Conservation (phyloP, 1,140 invertebrate genomes). For the Phortica variegata region DNA sequence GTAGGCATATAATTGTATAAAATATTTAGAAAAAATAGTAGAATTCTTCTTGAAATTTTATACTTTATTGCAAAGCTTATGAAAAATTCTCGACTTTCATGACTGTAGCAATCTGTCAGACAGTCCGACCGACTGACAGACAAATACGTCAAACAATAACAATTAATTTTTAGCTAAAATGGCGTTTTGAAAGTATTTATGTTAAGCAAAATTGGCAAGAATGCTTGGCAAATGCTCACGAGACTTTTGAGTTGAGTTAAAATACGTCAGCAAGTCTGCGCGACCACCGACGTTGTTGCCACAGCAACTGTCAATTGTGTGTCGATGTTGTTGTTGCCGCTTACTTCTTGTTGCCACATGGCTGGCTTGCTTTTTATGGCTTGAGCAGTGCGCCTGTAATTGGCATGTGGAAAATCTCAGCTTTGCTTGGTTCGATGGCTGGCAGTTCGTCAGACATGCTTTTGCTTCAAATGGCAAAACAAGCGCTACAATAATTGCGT, state of each 20-base stretch:
- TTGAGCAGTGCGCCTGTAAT: conserved; percentile 29
- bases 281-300: background rate
- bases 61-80: no score
- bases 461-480: background rate
- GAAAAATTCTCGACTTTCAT: no score
- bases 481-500: background rate
- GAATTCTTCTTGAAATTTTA: no score
- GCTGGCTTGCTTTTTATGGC: conserved; percentile 11
- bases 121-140: conserved; percentile 4
- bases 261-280: background rate
- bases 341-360: conserved; percentile 14
- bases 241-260: conserved; percentile 1
- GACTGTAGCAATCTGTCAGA: conserved; percentile 10
- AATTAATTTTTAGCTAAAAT: conserved; percentile 34
- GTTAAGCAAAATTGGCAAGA: conserved; percentile 31
- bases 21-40: no score
- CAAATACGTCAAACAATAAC: conserved; percentile 4
- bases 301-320: background rate
- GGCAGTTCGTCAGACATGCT: conserved; percentile 1
- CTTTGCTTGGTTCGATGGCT: background rate
- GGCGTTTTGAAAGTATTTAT: background rate
- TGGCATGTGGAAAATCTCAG: conserved; percentile 44
- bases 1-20: no score
- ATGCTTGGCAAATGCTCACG: conserved; percentile 5
- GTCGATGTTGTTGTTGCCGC: background rate